A percentile compares a stretch with the other conserved stretches of the same genome.
Conservation (phyloP, 2,113 vertebrate genomes). For the Laticauda colubrina region DNA sequence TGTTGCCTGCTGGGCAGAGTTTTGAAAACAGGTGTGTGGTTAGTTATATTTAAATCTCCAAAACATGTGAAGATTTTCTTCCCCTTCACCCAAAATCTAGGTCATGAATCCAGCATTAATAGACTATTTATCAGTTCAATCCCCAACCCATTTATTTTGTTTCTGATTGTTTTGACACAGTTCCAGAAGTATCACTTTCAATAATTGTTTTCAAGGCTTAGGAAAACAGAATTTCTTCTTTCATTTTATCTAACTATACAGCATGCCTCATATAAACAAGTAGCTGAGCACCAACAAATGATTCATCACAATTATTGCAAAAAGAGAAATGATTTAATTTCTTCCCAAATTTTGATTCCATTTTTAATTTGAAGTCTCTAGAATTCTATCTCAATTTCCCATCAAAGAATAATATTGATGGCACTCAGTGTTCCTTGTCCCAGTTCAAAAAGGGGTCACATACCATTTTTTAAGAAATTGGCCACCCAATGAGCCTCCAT, state of each 20-base stretch:
- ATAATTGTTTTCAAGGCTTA: neutral
- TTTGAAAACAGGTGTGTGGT: neutral
- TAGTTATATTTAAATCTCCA: neutral
- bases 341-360: neutral
- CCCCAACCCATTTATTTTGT: neutral
- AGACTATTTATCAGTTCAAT: neutral
- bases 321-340: neutral
- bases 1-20: neutral
- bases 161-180: neutral
- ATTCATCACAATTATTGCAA: neutral
- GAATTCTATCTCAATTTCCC: neutral
- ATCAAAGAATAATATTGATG: neutral
- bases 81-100: neutral
- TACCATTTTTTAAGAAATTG: neutral
- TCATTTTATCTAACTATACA: neutral
- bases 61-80: neutral
- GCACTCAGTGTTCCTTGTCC: neutral
- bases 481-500: neutral
- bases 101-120: neutral
- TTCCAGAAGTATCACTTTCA: neutral
- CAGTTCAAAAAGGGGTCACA: neutral
- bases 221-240: neutral
- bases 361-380: neutral
- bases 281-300: neutral
- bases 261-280: neutral